Conservation (phyloP, 2,888 invertebrate species). For the Drosophila tripunctata region DNA sequence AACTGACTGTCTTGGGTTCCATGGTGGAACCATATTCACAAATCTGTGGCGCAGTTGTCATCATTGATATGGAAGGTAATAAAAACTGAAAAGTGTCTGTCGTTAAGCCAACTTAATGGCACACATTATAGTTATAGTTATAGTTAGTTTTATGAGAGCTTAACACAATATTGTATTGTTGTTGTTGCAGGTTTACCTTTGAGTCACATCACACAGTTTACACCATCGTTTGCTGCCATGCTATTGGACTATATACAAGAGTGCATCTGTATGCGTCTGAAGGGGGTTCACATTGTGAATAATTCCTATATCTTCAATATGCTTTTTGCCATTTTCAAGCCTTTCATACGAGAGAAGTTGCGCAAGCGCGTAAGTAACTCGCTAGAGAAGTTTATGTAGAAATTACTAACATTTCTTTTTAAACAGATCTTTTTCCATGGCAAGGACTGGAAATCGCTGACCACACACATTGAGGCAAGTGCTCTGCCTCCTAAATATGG, state of each 20-base stretch:
- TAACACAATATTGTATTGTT: not conserved
- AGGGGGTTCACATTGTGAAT: slow-evolving; percentile 94
- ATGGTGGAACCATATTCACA: slow-evolving; percentile 92
- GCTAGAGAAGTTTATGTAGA: no score
- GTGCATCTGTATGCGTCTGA: slow-evolving; percentile 92
- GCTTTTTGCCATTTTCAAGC: slow-evolving; percentile 93
- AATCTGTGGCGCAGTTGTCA: slow-evolving; percentile 89
- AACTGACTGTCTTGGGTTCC: slow-evolving; percentile 89
- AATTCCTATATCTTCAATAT: slow-evolving; percentile 94
- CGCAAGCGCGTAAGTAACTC: slow-evolving; percentile 88
- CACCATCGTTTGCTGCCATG: slow-evolving; percentile 90
- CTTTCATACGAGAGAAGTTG: slow-evolving; percentile 93
- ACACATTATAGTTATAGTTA: slow-evolving; percentile 1
- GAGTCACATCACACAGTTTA: slow-evolving; percentile 90
- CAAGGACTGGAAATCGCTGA: slow-evolving; percentile 87
- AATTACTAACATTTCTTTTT: not conserved
- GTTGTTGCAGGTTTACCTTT: slow-evolving; percentile 86
- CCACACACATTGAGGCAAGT: slow-evolving; percentile 86
- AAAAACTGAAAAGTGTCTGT: not conserved
- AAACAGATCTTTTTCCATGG: slow-evolving; percentile 90
- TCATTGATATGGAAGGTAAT: slow-evolving; percentile 89
- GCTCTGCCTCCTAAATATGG: slow-evolving; percentile 88
- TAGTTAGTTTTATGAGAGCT: slow-evolving; percentile 6
- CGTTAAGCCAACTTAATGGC: not conserved
- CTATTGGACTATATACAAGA: slow-evolving; percentile 91